Evolutionary conservation across 2,113 vertebrate species (phyloP), one percentile per base, ranked within the genome.

Genomic region (Nothoprocta perdicaria): DNA sequence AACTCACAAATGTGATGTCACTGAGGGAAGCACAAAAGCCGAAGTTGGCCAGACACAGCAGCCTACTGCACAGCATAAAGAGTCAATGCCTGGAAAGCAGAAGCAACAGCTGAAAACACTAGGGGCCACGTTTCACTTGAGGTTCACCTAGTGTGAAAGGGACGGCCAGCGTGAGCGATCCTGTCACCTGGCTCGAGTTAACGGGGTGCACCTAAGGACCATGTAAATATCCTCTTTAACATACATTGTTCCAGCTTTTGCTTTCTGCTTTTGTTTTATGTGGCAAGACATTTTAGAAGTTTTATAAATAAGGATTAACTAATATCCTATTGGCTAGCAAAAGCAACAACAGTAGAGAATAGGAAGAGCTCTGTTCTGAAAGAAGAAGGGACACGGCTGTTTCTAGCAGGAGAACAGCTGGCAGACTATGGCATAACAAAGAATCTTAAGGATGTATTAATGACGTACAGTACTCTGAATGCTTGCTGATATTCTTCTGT

Each of bases 401-500:
- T 85, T 77, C 38, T 45, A 11, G 10, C 29, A 48, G 35, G 33
- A 75, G 52, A 80, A 48, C 24, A 78, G 24, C 27, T 75, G 23
- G n/a, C 4, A 72, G 46, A 27, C 15, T 48, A 21, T 10, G 19
- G 2, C 1, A 0, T 7, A 81, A 57, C 18, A 63, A 55, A 76
- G 53, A 89, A 31, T 3, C n/a, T 52, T 18, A 48, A 65, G 60
- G 48, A 57, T 12, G 19, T 40, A 46, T 15, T 50, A 55, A 74
- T 23, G 60, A 58, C 6, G 24, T 4, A 26, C 17, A 88, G 22
- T 0, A 2, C 15, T 75, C n/a, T 69, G 22, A 29, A 63, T 60
- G 9, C 8, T 48, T 68, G 31, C 45, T 80, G 6, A 0, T 53
- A 2, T 55, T 79, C 16, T 22, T 4, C 24, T 73, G 43, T 22